Conservation (phyloP, 2,888 invertebrate genomes). For the Dryococelus australis region DNA sequence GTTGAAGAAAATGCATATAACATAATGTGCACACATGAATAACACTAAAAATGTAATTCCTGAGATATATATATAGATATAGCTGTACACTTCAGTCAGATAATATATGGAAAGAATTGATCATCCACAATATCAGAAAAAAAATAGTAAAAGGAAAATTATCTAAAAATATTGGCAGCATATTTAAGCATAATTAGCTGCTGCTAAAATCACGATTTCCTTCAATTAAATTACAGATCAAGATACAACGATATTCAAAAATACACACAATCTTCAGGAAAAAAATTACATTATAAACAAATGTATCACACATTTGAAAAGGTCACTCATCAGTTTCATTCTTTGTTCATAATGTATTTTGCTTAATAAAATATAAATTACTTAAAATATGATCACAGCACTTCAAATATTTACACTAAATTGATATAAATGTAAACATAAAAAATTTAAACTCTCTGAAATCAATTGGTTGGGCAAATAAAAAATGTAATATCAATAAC, state of each 20-base stretch:
- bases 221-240: not conserved
- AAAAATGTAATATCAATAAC: not conserved
- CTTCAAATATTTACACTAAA: not conserved
- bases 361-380: not conserved
- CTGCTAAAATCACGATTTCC: not conserved
- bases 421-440: not conserved
- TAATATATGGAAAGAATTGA: not conserved
- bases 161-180: not conserved
- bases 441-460: not conserved
- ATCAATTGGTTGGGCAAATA: no score
- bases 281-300: not conserved
- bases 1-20: not conserved
- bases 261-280: not conserved
- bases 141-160: not conserved
- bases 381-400: not conserved
- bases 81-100: conserved; percentile 3
- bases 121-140: not conserved
- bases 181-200: not conserved
- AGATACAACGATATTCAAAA: not conserved
- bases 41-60: not conserved
- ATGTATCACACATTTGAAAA: not conserved
- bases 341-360: not conserved
- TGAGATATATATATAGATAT: not conserved
- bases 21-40: not conserved
- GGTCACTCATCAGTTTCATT: not conserved